A percentile compares a stretch with the other conserved stretches of the same genome.
phyloP scores from a whole-genome alignment of 2,888 invertebrate species.

The Campoplex nolae region DNA sequence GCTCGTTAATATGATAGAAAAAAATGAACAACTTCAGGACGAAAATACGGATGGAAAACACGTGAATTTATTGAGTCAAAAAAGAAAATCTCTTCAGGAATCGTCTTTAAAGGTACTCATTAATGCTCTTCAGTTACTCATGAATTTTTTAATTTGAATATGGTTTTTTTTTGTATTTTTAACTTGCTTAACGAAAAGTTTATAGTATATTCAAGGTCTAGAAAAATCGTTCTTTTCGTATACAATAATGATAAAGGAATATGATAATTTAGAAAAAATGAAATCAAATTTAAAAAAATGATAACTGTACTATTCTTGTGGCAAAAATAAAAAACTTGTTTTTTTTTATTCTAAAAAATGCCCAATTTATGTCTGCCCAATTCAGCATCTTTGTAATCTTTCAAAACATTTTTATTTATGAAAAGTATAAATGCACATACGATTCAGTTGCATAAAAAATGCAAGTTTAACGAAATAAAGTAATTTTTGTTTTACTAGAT shows the following conservation, averaged over 20 bases:
- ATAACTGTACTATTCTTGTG: too few relatives aligned
- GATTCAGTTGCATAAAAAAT: background rate
- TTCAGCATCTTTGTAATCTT: too few relatives aligned
- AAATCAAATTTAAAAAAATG: too few relatives aligned
- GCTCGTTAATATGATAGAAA: conserved; percentile 77
- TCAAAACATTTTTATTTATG: too few relatives aligned
- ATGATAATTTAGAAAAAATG: too few relatives aligned
- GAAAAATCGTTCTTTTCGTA: background rate
- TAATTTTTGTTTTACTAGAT: conserved; percentile 72
- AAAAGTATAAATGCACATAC: background rate
- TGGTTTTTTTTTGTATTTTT: background rate
- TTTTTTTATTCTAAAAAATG: too few relatives aligned
- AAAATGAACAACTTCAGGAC: conserved; percentile 73
- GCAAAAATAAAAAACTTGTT: too few relatives aligned
- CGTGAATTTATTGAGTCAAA: conserved; percentile 78
- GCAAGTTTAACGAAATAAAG: background rate
- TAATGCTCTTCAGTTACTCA: background rate
- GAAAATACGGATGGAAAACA: conserved; percentile 71
- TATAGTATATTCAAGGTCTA: background rate
- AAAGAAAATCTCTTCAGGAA: conserved; percentile 77
- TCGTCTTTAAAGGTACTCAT: conserved; percentile 77
- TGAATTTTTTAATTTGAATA: background rate
- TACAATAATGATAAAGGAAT: too few relatives aligned
- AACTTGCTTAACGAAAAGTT: background rate
- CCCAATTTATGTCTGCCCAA: too few relatives aligned